phyloP scores from a whole-genome alignment of 2,113 vertebrate species.

The Mormyrus lacerda region DNA sequence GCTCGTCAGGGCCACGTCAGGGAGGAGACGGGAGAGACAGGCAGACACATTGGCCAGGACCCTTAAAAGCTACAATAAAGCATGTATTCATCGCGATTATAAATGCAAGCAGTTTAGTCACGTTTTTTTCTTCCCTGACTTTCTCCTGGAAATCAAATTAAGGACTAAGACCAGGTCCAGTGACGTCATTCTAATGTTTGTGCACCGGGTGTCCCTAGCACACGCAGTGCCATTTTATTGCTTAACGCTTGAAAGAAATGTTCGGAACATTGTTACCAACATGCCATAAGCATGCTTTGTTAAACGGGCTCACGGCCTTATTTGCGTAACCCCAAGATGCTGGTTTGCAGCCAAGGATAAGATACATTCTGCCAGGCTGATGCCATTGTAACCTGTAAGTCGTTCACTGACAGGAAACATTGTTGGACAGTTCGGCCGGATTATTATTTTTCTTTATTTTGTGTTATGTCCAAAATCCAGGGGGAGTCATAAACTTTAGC shows the following conservation, averaged over 20 bases:
- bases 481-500: background rate
- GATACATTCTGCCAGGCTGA: background rate
- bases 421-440: background rate
- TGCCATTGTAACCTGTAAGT: background rate
- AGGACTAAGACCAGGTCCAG: background rate
- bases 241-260: background rate
- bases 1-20: background rate
- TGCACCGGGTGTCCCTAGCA: background rate
- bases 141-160: conserved; percentile 1
- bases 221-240: background rate
- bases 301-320: background rate
- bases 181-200: background rate
- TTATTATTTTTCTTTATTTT: background rate
- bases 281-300: background rate
- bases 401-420: background rate
- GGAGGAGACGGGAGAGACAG: background rate
- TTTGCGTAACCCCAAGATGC: background rate
- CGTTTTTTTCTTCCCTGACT: background rate
- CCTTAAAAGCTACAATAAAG: background rate
- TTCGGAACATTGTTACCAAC: background rate
- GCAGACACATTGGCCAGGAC: background rate
- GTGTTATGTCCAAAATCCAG: background rate
- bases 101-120: background rate
- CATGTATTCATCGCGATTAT: background rate
- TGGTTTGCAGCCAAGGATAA: background rate